Base-by-base conservation (phyloP, 1,140 invertebrate species). In the Drosophila arawakana region DNA sequence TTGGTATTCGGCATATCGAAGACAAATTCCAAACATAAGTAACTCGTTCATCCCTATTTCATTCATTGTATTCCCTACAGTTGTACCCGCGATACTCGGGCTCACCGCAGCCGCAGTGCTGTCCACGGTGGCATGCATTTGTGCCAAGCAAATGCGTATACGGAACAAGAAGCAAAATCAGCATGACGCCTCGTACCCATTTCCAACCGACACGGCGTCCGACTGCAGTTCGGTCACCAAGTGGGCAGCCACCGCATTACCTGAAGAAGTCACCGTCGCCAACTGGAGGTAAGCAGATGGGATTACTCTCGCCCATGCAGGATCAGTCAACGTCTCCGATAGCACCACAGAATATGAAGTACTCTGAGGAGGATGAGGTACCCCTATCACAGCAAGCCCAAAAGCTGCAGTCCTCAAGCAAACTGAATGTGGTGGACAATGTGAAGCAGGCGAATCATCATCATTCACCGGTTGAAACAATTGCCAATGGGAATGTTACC, bases 191-290 rank as follows among this genome's bases (percentile, higher is more conserved):
- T 82, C 93, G 39, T 92, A 94, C 74, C 94, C 94, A 65, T 94
- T 94, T 94, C 89, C 94, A 94, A 77, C 94, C 94, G 7, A 94
- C 94, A 7, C 91, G 94, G 6, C 94, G 94, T 52, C 93, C 94
- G 61, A 94, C 94, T 21, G 94, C 94, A 43, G 94, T 94, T 62
- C 93, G 94, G 11, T 94, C 94, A 8, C 94, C 95, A 1, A 95
- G 95, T 60, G 94, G 93, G 30, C 92, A 93, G 44, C 92, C 94
- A 21, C 95, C 95, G 54, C 96, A 97, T 89, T 97, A 97, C 91
- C 92, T 98, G 80, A 97, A 97, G 93, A 98, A 98, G 92, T 97
- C 96, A 46, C 97, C 97, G 0, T 97, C 96, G 75, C 97, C 97
- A 0, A 97, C 96, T 0, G 96, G 96, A 94, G 46, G 93, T 93